phyloP scores from a whole-genome alignment of 2,797 vertebrate genomes.

The Aplochiton taeniatus region DNA sequence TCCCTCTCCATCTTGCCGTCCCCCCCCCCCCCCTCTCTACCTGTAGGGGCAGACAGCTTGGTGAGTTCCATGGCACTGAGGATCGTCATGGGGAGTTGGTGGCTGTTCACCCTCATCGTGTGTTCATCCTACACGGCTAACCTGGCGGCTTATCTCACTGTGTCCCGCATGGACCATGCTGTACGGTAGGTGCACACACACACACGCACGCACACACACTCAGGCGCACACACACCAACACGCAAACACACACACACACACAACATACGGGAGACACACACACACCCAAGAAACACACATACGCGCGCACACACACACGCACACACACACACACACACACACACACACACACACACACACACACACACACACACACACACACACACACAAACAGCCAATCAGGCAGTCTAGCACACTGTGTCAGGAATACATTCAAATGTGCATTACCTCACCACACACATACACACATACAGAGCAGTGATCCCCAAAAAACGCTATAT shows the following conservation, averaged over 20 bases:
- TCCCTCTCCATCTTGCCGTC: neutral
- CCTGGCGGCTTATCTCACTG: conserved; percentile 94
- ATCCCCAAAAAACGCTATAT: too few species aligned
- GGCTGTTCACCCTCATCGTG: conserved; percentile 97
- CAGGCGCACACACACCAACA: neutral
- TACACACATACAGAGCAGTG: too few species aligned
- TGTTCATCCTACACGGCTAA: conserved; percentile 98
- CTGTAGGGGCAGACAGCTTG: conserved; percentile 84
- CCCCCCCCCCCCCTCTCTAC: conserved; percentile 7
- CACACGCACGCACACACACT: conserved; percentile 8
- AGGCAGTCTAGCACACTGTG: too few species aligned
- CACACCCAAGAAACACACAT: too few species aligned
- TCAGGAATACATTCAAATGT: too few species aligned
- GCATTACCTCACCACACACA: too few species aligned
- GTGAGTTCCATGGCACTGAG: conserved; percentile 89
- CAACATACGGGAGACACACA: neutral
- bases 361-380: too few species aligned
- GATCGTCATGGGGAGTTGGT: conserved; percentile 99
- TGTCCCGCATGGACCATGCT: conserved; percentile 96
- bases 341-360: too few species aligned
- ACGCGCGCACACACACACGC: too few species aligned
- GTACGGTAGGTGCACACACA: conserved; percentile 81
- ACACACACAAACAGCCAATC: too few species aligned
- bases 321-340: too few species aligned
- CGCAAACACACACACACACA: conserved; percentile 5